Evolutionary conservation across 2,113 vertebrate genomes (phyloP).

Genomic region (Sclerurus mexicanus): DNA sequence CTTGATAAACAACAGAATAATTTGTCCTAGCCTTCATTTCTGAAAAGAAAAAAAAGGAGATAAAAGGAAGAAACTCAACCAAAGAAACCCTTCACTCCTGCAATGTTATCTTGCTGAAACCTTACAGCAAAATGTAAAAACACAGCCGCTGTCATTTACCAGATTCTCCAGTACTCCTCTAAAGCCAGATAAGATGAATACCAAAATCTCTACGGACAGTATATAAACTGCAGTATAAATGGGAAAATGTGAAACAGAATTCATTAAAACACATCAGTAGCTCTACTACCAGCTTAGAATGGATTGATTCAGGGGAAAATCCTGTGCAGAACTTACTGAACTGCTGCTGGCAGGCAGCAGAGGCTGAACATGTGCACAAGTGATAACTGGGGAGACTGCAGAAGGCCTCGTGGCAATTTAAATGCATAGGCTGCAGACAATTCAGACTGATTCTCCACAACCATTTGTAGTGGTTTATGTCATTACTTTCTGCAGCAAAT

Average conservation of each 20-base stretch:
- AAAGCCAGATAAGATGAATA: conserved; percentile 57
- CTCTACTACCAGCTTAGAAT: conserved; percentile 18
- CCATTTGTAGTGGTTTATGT: neutral
- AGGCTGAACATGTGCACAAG: conserved; percentile 51
- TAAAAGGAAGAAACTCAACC: neutral
- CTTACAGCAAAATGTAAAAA: conserved; percentile 34
- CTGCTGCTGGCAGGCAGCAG: conserved; percentile 48
- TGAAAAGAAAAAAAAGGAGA: no score
- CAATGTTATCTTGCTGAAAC: conserved; percentile 14
- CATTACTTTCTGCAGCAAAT: neutral
- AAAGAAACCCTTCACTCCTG: neutral
- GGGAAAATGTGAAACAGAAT: conserved; percentile 51
- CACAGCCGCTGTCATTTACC: conserved; percentile 49
- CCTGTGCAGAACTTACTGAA: conserved; percentile 44
- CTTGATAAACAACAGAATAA: neutral
- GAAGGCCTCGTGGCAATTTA: conserved; percentile 40
- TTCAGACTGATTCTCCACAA: neutral
- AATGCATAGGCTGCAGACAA: conserved; percentile 33
- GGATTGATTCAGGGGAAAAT: conserved; percentile 56
- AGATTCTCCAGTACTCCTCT: conserved; percentile 29
- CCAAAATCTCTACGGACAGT: conserved; percentile 43
- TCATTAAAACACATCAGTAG: conserved; percentile 50
- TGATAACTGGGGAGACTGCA: conserved; percentile 52
- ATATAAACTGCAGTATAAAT: conserved; percentile 55
- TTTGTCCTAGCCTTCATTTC: neutral